A percentile compares a stretch with the other conserved stretches of the same genome.
Conservation (phyloP, 2,888 invertebrate species). For the Caradrina clavipalpis region DNA sequence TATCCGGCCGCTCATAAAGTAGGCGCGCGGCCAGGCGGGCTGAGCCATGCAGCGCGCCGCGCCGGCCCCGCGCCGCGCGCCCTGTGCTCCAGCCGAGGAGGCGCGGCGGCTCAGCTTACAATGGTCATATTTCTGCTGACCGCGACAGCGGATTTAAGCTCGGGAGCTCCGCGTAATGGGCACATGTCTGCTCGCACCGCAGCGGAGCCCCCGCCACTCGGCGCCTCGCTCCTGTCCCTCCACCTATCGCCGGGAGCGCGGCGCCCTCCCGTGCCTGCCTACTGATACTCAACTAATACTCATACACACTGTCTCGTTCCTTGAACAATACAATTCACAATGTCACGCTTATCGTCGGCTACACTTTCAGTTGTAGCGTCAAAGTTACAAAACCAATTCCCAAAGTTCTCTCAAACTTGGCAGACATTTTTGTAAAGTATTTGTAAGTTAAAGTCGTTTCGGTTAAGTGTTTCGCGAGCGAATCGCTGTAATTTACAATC, state of each 20-base stretch:
- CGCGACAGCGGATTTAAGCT: constrained; percentile 36
- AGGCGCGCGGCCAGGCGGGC: constrained; percentile 10
- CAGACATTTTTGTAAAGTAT: constrained; percentile 33
- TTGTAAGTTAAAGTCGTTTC: constrained; percentile 36
- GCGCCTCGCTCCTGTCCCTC: constrained; percentile 11
- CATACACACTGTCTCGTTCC: not conserved
- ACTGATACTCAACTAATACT: no score
- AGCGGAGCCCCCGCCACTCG: constrained; percentile 15
- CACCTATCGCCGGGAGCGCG: not conserved
- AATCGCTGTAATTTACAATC: constrained; percentile 33
- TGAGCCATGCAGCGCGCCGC: not conserved
- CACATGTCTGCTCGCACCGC: constrained; percentile 30
- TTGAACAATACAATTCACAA: constrained; percentile 3
- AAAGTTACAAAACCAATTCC: constrained; percentile 21
- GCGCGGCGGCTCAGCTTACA: not conserved
- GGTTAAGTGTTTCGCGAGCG: constrained; percentile 32
- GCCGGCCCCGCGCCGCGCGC: not conserved
- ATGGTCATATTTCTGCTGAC: constrained; percentile 55
- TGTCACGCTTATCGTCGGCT: not conserved
- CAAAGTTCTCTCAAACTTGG: constrained; percentile 8
- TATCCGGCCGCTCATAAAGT: constrained; percentile 47
- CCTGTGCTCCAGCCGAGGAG: not conserved
- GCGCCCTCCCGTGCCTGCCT: no score
- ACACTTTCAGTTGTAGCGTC: constrained; percentile 8
- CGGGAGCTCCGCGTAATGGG: constrained; percentile 35